A percentile compares a stretch with the other conserved stretches of the same genome.
Conservation (phyloP, 2,888 invertebrate genomes). For the Hemaris fuciformis region DNA sequence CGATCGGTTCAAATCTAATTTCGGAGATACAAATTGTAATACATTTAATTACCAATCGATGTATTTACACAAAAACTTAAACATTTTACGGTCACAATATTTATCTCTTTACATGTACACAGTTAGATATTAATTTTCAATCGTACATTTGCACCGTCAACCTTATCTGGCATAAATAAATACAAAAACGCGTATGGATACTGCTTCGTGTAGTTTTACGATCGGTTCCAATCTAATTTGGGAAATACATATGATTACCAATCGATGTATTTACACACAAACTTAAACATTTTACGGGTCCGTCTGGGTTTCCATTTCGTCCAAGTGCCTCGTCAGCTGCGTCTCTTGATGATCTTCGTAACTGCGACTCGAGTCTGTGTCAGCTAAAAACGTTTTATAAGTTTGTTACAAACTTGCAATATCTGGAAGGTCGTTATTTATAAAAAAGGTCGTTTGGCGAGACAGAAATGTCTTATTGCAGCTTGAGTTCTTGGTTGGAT, state of each 20-base stretch:
- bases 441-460: not conserved
- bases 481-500: not conserved
- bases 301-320: constrained; percentile 63
- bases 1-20: no score
- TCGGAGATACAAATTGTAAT: no score
- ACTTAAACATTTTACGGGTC: constrained; percentile 35
- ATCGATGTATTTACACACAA: not conserved
- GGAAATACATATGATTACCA: not conserved
- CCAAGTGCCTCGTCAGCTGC: constrained; percentile 51
- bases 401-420: not conserved
- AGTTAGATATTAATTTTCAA: no score
- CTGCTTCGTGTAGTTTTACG: not conserved
- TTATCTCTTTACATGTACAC: no score
- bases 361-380: constrained; percentile 61
- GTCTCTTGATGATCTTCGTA: constrained; percentile 66
- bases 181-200: not conserved
- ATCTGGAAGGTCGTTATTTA: not conserved
- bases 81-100: no score
- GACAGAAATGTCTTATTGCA: constrained; percentile 2
- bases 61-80: no score
- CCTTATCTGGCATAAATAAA: no score
- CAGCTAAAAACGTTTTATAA: constrained; percentile 34
- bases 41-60: no score
- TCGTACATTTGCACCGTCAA: no score
- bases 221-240: not conserved